phyloP scores from a whole-genome alignment of 2,113 vertebrate species.

The Leptodactylus fuscus region DNA sequence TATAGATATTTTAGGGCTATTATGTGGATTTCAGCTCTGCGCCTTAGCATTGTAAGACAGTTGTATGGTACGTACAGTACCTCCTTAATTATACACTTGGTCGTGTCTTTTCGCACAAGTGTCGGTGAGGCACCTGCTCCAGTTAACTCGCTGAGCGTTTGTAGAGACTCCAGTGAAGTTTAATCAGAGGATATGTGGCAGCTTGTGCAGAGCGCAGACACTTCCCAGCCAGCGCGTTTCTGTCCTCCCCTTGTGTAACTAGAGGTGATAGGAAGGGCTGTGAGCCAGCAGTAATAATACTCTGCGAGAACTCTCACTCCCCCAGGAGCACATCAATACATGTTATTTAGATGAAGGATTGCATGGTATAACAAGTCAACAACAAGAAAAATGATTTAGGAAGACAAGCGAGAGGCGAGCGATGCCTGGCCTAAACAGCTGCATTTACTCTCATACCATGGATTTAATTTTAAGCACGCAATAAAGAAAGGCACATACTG shows the following conservation, averaged over 20 bases:
- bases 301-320: constrained; percentile 43
- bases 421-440: not conserved
- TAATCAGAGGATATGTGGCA: constrained; percentile 34
- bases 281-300: constrained; percentile 56
- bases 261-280: constrained; percentile 40
- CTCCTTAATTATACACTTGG: constrained; percentile 53
- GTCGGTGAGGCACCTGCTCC: not conserved
- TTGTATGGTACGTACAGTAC: not conserved
- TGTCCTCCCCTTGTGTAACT: constrained; percentile 56
- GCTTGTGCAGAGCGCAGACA: not conserved
- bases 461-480: too few species aligned
- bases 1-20: not conserved
- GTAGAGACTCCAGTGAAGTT: not conserved
- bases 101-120: not conserved
- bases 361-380: constrained; percentile 39
- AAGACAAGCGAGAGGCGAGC: not conserved
- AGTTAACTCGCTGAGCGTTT: constrained; percentile 29
- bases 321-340: constrained; percentile 33
- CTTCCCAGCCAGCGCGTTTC: not conserved
- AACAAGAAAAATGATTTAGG: constrained; percentile 35
- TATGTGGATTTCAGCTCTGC: not conserved
- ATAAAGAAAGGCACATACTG: not conserved
- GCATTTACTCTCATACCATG: not conserved
- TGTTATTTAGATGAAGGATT: constrained; percentile 52
- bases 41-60: not conserved